phyloP scores from a whole-genome alignment of 53 echinoderm and acorn worm species.

The Actinopyga echinites region DNA sequence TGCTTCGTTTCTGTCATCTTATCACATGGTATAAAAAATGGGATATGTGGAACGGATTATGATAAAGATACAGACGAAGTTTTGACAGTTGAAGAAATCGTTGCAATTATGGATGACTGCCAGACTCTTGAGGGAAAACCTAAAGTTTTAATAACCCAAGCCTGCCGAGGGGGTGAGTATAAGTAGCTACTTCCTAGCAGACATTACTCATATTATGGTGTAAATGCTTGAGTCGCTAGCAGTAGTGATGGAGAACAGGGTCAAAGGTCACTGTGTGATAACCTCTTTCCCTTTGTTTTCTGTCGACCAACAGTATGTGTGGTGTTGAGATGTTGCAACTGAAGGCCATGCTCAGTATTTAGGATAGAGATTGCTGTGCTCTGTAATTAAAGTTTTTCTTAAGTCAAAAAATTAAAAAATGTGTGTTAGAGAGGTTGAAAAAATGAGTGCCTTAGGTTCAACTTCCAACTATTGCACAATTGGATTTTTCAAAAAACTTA shows the following conservation, averaged over 20 bases:
- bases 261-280: neutral
- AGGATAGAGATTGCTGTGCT: too few species aligned
- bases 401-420: too few species aligned
- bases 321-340: neutral
- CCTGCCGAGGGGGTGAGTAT: constrained; percentile 17
- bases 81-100: neutral
- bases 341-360: too few species aligned
- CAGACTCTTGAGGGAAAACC: neutral
- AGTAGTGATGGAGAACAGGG: neutral
- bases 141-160: constrained; percentile 17
- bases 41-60: constrained; percentile 25
- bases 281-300: neutral
- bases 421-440: too few species aligned
- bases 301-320: neutral
- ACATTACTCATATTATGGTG: neutral
- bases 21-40: neutral
- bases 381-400: too few species aligned
- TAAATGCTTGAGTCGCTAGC: neutral
- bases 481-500: too few species aligned
- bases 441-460: too few species aligned
- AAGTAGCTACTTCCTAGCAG: too few species aligned
- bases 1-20: constrained; percentile 23
- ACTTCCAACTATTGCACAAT: too few species aligned
- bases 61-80: neutral
- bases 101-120: neutral